phyloP scores from a whole-genome alignment of 2,113 vertebrate genomes.

The Paramormyrops kingsleyae region DNA sequence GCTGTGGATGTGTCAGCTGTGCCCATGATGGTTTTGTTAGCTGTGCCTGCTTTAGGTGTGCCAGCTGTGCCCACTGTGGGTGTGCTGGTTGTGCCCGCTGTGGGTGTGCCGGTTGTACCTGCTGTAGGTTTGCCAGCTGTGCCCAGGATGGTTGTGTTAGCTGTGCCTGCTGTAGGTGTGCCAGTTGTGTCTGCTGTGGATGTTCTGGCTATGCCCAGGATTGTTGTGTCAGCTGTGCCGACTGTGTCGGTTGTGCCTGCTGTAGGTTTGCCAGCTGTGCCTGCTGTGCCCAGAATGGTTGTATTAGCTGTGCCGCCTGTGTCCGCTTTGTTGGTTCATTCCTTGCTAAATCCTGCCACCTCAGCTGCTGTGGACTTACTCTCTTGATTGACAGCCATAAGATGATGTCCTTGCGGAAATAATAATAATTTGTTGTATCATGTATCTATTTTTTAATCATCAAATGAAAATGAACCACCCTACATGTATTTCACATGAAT shows the following conservation, averaged over 20 bases:
- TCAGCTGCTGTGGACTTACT: neutral
- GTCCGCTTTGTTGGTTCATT: neutral
- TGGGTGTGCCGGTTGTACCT: neutral
- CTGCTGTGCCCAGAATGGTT: neutral
- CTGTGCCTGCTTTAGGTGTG: neutral
- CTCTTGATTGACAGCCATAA: neutral
- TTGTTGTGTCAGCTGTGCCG: neutral
- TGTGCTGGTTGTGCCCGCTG: neutral
- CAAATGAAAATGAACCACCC: neutral
- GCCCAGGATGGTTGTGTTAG: neutral
- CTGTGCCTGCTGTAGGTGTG: neutral
- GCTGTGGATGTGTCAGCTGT: no score
- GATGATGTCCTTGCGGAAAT: neutral
- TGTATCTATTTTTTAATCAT: constrained; percentile 13
- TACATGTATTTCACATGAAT: neutral
- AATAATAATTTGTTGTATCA: neutral
- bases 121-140: neutral
- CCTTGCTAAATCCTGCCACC: neutral
- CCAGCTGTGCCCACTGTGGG: no score
- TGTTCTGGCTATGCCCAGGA: neutral
- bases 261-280: neutral
- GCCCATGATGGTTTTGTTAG: no score
- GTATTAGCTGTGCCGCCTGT: neutral
- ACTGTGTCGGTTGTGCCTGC: neutral
- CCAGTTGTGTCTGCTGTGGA: neutral